Percentiles rank a stretch among this genome's conserved stretches.
These are phyloP conservation scores for Archegozetes longisetosus DNA, from an alignment of 1,140 invertebrate genomes.

Conservation along the genomic window DNA sequence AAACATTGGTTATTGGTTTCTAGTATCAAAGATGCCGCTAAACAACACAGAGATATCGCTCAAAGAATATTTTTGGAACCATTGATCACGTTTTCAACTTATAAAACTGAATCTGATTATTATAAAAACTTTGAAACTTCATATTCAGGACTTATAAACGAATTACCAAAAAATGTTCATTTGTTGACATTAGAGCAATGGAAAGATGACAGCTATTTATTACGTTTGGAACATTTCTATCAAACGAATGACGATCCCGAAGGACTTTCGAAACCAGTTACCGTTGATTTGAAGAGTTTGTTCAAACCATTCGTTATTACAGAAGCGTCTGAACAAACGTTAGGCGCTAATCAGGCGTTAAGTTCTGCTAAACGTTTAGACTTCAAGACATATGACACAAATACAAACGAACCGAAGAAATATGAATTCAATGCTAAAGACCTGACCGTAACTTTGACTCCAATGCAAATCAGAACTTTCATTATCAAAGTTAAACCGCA, in stretches of 20 bases:
- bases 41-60: constrained; percentile 30
- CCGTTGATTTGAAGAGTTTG: constrained; percentile 32
- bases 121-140: constrained; percentile 18
- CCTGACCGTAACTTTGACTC: constrained; percentile 33
- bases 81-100: constrained; percentile 28
- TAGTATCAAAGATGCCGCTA: constrained; percentile 25
- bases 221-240: constrained; percentile 74
- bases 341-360: no score
- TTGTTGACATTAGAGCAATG: constrained; percentile 73
- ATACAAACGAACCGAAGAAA: no score
- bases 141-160: constrained; percentile 31
- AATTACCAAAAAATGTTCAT: constrained; percentile 58
- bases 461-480: constrained; percentile 46
- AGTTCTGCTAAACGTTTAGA: no score
- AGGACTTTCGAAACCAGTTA: constrained; percentile 36
- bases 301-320: constrained; percentile 40
- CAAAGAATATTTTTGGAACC: constrained; percentile 33
- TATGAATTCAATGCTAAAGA: constrained; percentile 18
- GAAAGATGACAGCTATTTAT: constrained; percentile 44
- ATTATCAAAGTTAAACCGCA: constrained; percentile 26
- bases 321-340: constrained; percentile 42
- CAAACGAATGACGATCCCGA: constrained; percentile 51
- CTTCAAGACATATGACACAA: no score
- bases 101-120: constrained; percentile 3
- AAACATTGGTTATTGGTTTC: constrained; percentile 34